Percentiles rank a stretch among this genome's conserved stretches.
phyloP scores from a whole-genome alignment of 2,113 vertebrate species.

The Myotis lucifugus region DNA sequence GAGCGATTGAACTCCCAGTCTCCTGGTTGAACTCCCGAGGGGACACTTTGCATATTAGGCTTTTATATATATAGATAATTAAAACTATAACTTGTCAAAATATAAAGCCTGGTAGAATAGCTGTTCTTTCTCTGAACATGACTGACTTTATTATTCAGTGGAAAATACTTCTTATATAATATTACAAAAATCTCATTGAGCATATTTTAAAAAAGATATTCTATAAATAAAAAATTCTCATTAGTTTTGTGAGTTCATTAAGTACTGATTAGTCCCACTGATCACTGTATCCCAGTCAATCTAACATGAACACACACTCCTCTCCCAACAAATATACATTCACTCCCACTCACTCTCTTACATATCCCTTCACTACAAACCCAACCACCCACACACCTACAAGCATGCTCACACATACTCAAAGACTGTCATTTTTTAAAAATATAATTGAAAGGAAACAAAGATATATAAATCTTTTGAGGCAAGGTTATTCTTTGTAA shows the following conservation, averaged over 20 bases:
- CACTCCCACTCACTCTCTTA: not conserved
- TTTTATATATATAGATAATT: not conserved
- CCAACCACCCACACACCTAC: not conserved
- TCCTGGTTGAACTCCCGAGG: no score
- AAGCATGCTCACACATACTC: not conserved
- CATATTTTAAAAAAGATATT: not conserved
- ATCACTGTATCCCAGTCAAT: not conserved
- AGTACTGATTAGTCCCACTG: not conserved
- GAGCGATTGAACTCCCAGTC: no score
- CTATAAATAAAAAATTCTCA: not conserved
- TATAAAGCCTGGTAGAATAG: not conserved
- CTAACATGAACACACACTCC: not conserved
- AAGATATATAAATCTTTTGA: not conserved
- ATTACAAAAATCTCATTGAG: not conserved
- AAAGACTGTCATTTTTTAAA: not conserved
- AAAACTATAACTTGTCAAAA: not conserved
- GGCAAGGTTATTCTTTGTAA: not conserved
- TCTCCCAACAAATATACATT: not conserved
- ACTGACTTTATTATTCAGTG: not conserved
- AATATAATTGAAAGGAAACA: not conserved
- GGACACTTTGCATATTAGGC: no score
- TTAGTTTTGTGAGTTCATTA: slow-evolving; percentile 5
- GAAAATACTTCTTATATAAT: not conserved
- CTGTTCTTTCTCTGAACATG: not conserved
- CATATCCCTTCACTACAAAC: not conserved